Conservation (phyloP, 1,140 invertebrate species). For the Drosophila kurseongensis region DNA sequence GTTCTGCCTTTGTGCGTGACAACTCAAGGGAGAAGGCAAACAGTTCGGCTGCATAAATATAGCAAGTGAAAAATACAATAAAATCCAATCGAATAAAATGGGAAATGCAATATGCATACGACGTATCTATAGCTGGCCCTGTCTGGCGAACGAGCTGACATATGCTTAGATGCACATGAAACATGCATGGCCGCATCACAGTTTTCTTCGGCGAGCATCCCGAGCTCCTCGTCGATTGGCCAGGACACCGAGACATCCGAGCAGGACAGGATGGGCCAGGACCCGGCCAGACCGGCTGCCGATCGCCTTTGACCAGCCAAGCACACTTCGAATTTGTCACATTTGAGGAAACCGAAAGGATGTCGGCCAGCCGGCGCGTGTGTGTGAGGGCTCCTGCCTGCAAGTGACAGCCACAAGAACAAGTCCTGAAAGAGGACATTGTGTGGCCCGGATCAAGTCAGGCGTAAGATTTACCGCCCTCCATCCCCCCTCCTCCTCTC, state of each 20-base stretch:
- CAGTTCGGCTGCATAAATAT: slow-evolving; percentile 75
- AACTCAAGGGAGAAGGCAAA: slow-evolving; percentile 81
- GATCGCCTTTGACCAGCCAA: slow-evolving; percentile 73
- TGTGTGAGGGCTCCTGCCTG: slow-evolving; percentile 16
- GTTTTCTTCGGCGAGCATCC: slow-evolving; percentile 42
- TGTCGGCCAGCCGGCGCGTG: slow-evolving; percentile 3
- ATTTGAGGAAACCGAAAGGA: slow-evolving; percentile 53
- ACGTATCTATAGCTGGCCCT: slow-evolving; percentile 28
- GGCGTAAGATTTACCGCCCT: slow-evolving; percentile 63
- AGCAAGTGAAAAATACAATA: slow-evolving; percentile 79
- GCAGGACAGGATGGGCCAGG: not conserved
- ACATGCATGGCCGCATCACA: slow-evolving; percentile 46
- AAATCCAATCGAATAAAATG: slow-evolving; percentile 71
- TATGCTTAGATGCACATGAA: slow-evolving; percentile 60
- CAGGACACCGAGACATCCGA: not conserved
- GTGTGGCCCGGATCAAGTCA: slow-evolving; percentile 61
- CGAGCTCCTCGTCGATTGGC: slow-evolving; percentile 65
- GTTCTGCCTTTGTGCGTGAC: slow-evolving; percentile 80
- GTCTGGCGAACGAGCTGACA: slow-evolving; percentile 16
- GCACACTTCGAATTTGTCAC: slow-evolving; percentile 72
- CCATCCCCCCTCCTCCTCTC: not conserved
- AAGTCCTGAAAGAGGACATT: slow-evolving; percentile 22
- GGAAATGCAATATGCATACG: slow-evolving; percentile 55
- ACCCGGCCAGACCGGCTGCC: not conserved
- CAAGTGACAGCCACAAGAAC: slow-evolving; percentile 58